Evolutionary conservation across 2,888 invertebrate species (phyloP).

Genomic region (Lepidonotus clava): DNA sequence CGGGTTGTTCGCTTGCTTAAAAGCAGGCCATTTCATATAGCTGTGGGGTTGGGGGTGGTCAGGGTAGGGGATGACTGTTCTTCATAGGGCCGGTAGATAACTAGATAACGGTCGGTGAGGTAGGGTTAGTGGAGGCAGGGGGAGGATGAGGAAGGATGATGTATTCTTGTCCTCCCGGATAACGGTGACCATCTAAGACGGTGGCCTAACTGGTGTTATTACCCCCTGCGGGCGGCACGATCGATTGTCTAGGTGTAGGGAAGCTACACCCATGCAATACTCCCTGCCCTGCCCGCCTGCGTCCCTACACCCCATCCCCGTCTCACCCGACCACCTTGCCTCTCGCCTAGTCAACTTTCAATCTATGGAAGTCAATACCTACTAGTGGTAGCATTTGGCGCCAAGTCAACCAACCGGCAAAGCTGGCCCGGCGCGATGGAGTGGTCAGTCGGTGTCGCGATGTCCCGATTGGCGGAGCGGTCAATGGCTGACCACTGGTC

Average conservation of each 20-base stretch:
- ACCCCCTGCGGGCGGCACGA: background rate
- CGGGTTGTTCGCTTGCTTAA: too few relatives aligned
- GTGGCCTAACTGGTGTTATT: constrained; percentile 37
- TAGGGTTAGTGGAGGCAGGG: background rate
- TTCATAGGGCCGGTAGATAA: background rate
- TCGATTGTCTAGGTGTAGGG: background rate
- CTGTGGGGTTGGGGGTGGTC: too few relatives aligned
- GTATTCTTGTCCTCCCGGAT: constrained; percentile 18
- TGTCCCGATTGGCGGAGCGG: constrained; percentile 4
- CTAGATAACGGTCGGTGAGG: background rate
- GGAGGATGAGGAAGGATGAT: constrained; percentile 6
- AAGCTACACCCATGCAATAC: background rate
- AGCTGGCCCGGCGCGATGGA: background rate
- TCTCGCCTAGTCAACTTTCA: constrained; percentile 18
- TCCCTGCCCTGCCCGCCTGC: too few relatives aligned
- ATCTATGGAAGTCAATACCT: constrained; percentile 47
- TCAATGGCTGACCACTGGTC: constrained; percentile 28
- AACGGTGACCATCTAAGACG: background rate
- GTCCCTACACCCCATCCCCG: background rate
- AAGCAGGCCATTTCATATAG: too few relatives aligned
- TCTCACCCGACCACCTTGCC: background rate
- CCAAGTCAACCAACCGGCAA: constrained; percentile 1
- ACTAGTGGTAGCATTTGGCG: constrained; percentile 36
- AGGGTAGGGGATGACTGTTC: too few relatives aligned
- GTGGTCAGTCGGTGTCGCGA: constrained; percentile 10